These are phyloP conservation scores for Tiphia femorata DNA, from an alignment of 2,888 invertebrate genomes.

Conservation along the genomic window DNA sequence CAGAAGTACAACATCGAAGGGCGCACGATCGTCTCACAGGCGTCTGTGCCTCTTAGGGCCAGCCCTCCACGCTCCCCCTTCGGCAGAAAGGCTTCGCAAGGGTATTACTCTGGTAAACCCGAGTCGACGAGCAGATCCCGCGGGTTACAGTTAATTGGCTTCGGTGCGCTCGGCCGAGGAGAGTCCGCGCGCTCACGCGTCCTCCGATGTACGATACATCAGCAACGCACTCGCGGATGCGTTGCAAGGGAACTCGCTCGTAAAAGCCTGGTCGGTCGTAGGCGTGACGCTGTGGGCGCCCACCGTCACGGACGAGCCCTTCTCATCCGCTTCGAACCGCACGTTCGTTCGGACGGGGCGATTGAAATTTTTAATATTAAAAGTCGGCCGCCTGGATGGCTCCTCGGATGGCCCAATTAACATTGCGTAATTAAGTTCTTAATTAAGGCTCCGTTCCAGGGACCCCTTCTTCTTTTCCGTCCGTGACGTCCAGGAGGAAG, in stretches of 20 bases:
- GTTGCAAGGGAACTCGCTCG: no score
- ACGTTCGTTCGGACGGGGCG: no score
- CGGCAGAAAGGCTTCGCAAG: slow-evolving; percentile 50
- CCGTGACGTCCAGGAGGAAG: no score
- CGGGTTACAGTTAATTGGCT: slow-evolving; percentile 61
- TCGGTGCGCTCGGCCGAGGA: slow-evolving; percentile 40
- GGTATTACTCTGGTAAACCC: slow-evolving; percentile 55
- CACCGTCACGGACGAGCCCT: background rate
- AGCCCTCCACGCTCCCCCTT: slow-evolving; percentile 13
- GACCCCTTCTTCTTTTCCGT: no score
- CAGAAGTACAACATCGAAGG: background rate
- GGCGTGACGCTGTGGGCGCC: background rate
- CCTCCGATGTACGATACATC: no score
- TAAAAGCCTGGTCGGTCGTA: background rate
- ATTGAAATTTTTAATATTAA: no score
- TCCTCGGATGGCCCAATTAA: no score
- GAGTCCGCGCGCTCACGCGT: slow-evolving; percentile 16
- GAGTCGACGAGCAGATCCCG: slow-evolving; percentile 57
- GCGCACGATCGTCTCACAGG: slow-evolving; percentile 35
- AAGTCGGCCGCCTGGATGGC: no score
- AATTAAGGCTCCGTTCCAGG: no score
- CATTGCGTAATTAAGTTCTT: no score
- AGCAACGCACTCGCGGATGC: no score
- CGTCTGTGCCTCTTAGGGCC: slow-evolving; percentile 30
- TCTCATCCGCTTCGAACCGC: background rate